Conservation (phyloP, 2,888 invertebrate genomes). For the Drosophila pegasa region DNA sequence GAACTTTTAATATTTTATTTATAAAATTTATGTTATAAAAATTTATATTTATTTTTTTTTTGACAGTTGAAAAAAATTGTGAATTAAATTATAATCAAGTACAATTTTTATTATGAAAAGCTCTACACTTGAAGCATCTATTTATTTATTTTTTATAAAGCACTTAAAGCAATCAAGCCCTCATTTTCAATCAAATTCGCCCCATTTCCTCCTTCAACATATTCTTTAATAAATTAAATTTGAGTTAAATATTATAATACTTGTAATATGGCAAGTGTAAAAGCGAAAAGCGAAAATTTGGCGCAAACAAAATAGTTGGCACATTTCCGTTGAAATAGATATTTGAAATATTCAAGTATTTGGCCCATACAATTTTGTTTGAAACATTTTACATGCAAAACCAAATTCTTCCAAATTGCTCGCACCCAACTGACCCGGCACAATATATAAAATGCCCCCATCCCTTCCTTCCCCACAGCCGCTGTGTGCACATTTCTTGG, state of each 20-base stretch:
- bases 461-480: not conserved
- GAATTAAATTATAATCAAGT: no score
- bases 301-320: slow-evolving; percentile 37
- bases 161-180: no score
- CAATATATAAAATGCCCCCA: not conserved
- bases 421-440: slow-evolving; percentile 29
- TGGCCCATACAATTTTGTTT: slow-evolving; percentile 17
- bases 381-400: slow-evolving; percentile 31
- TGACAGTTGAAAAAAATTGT: no score
- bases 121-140: no score
- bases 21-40: no score
- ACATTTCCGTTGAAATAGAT: slow-evolving; percentile 31
- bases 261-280: not conserved
- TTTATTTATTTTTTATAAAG: no score
- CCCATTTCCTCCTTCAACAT: not conserved
- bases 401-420: slow-evolving; percentile 30
- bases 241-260: not conserved
- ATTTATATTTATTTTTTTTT: no score
- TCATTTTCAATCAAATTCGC: not conserved
- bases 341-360: slow-evolving; percentile 37
- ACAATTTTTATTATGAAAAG: no score
- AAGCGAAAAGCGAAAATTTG: not conserved
- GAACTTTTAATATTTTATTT: no score
- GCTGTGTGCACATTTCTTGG: slow-evolving; percentile 28
- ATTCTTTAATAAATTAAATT: not conserved